These are phyloP conservation scores for Steinernema feltiae DNA, from an alignment of 1,140 invertebrate species.

Conservation along the genomic window DNA sequence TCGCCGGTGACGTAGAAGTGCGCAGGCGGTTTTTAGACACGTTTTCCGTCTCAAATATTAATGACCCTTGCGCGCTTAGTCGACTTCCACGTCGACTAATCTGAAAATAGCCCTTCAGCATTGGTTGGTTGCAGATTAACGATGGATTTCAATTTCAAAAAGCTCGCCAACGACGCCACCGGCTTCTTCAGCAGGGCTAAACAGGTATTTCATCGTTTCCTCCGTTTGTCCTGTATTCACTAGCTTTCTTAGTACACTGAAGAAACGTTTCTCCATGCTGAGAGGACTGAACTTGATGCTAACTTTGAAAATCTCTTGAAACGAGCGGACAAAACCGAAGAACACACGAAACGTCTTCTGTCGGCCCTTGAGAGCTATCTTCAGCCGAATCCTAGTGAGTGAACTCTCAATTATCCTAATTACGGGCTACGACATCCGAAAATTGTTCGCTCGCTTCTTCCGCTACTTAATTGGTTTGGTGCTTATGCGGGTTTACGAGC, in stretches of 20 bases:
- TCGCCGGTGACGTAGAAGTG: no score
- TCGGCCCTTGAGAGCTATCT: constrained; percentile 77
- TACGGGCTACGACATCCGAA: not conserved
- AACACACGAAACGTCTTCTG: constrained; percentile 80
- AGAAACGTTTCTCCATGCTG: constrained; percentile 80
- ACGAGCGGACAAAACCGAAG: constrained; percentile 75
- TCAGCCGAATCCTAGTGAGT: constrained; percentile 79
- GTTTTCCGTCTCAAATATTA: not conserved
- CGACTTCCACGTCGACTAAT: no score
- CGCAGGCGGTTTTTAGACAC: no score
- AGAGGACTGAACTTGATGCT: constrained; percentile 86
- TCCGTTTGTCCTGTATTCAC: no score
- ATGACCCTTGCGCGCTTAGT: no score
- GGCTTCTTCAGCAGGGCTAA: constrained; percentile 79
- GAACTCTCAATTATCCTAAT: not conserved
- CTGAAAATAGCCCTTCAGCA: not conserved
- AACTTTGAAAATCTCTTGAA: constrained; percentile 81
- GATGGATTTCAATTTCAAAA: constrained; percentile 62
- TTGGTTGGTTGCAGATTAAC: no score
- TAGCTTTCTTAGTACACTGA: constrained; percentile 78
- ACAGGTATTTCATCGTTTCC: constrained; percentile 71
- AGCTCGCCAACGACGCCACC: constrained; percentile 79
- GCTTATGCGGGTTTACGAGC: not conserved
- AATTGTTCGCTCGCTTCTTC: not conserved
- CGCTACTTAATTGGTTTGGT: not conserved